Percentiles rank a stretch among this genome's conserved stretches.
phyloP scores from a whole-genome alignment of 2,113 vertebrate species.

The Phrynosoma blainvillii region DNA sequence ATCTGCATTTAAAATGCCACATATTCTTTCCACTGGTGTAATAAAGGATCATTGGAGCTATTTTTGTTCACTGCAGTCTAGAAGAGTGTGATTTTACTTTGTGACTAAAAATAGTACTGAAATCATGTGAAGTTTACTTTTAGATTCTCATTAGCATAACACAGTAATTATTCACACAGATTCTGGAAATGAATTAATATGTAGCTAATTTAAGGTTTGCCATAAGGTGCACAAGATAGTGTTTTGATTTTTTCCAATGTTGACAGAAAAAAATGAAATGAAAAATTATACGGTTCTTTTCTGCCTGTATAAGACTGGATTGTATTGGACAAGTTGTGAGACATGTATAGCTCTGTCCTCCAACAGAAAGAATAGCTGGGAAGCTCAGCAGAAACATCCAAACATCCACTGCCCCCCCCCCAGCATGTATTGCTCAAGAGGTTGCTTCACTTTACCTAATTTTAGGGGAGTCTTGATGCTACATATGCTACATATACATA shows the following conservation, averaged over 20 bases:
- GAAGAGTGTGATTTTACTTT: neutral
- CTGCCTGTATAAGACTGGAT: neutral
- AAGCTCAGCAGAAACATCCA: neutral
- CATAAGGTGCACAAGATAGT: neutral
- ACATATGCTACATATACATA: neutral
- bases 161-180: neutral
- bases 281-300: neutral
- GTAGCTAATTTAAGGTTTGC: neutral
- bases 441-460: neutral
- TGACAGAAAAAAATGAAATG: neutral
- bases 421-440: neutral
- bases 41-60: neutral
- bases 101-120: slow-evolving; percentile 4
- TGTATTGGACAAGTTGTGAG: neutral
- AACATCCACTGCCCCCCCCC: no score
- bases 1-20: neutral
- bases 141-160: slow-evolving; percentile 15
- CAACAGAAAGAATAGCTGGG: neutral
- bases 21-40: neutral
- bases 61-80: neutral
- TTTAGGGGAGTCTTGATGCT: neutral
- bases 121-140: slow-evolving; percentile 20
- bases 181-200: slow-evolving; percentile 7
- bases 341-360: neutral
- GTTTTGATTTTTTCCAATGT: neutral